These are phyloP conservation scores for Opisthocomus hoazin DNA, from an alignment of 2,113 vertebrate species.

Conservation along the genomic window DNA sequence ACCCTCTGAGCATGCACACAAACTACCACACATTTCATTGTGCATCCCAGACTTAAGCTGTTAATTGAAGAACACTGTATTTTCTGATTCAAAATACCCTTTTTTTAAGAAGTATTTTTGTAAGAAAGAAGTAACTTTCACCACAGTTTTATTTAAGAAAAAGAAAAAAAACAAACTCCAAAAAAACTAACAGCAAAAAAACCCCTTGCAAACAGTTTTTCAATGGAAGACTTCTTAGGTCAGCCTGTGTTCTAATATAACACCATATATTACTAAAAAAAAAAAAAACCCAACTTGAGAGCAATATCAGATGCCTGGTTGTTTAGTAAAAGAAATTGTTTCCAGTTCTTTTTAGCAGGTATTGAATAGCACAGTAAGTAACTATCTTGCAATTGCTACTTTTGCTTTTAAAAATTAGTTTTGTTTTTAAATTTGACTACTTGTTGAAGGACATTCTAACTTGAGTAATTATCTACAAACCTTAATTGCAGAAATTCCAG, in stretches of 20 bases:
- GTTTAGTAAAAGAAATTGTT: neutral
- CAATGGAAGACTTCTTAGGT: neutral
- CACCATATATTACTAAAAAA: neutral
- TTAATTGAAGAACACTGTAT: neutral
- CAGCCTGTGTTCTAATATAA: neutral
- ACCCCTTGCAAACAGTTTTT: neutral
- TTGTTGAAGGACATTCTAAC: neutral
- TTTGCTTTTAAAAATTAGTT: neutral
- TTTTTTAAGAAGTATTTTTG: neutral
- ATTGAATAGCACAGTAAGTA: neutral
- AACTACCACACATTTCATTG: neutral
- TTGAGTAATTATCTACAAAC: neutral
- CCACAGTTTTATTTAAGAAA: neutral
- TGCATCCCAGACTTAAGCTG: neutral
- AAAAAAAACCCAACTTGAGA: no score
- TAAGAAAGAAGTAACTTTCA: neutral
- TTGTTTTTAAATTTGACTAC: neutral
- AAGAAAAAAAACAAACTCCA: rapidly evolving
- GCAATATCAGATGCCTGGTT: neutral
- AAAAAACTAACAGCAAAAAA: neutral
- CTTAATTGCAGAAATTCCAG: neutral
- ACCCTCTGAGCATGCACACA: no score
- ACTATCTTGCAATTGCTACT: neutral
- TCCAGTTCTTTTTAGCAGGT: neutral
- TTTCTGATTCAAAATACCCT: neutral